phyloP scores from a whole-genome alignment of 2,113 vertebrate genomes.

The Micronycteris hirsuta region DNA sequence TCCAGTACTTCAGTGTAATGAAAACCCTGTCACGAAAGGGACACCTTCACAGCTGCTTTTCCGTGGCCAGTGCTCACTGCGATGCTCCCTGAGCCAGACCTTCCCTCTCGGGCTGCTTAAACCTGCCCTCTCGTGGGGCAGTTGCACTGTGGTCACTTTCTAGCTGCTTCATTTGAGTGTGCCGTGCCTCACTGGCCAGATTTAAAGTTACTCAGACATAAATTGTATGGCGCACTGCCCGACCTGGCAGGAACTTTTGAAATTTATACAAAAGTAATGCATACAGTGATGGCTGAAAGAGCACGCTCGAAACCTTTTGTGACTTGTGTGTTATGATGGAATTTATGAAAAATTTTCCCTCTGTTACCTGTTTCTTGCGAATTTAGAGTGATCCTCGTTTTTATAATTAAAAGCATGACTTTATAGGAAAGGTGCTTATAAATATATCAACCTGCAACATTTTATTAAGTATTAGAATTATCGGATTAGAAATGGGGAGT shows the following conservation, averaged over 20 bases:
- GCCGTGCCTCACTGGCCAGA: not conserved
- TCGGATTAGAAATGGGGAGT: not conserved
- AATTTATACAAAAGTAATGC: not conserved
- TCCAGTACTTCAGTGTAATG: not conserved
- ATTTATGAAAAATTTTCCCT: not conserved
- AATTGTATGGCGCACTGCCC: not conserved
- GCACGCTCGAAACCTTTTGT: not conserved
- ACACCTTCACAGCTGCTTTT: not conserved
- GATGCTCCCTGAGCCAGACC: not conserved
- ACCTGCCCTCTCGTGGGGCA: not conserved
- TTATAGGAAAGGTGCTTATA: not conserved
- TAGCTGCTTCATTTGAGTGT: not conserved
- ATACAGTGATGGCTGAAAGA: not conserved
- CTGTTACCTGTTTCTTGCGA: not conserved
- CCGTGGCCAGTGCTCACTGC: not conserved
- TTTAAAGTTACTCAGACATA: not conserved
- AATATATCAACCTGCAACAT: not conserved
- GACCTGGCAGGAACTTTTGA: not conserved
- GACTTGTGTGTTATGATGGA: not conserved
- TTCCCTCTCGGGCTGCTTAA: not conserved
- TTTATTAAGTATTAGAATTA: not conserved
- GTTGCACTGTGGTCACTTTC: not conserved
- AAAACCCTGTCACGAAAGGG: not conserved
- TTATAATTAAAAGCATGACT: not conserved
- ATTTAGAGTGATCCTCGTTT: not conserved